Conservation (phyloP, 2,113 vertebrate genomes). For the Erythrocercus mccallii region DNA sequence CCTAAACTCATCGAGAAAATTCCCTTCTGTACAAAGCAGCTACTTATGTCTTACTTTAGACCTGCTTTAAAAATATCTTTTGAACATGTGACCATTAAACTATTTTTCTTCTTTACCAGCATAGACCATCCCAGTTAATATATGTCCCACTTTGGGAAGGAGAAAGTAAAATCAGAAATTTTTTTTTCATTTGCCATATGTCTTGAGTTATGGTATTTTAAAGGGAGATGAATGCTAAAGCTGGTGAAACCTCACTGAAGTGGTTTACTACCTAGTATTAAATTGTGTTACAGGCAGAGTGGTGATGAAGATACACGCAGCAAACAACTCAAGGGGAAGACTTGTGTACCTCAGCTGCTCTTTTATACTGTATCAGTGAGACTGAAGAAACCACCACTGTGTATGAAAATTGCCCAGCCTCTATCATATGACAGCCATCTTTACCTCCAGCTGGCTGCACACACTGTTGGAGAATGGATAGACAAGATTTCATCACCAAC, state of each 20-base stretch:
- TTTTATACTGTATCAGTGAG: background rate
- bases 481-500: background rate
- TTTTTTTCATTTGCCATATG: background rate
- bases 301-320: background rate
- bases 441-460: background rate
- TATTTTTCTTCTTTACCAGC: background rate
- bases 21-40: background rate
- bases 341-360: background rate
- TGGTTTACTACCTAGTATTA: background rate
- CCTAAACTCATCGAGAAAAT: background rate
- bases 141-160: background rate
- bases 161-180: background rate
- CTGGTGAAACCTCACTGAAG: background rate
- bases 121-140: background rate
- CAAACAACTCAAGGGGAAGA: background rate
- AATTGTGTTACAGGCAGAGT: background rate
- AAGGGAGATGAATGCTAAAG: background rate
- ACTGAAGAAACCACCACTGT: background rate
- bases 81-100: background rate
- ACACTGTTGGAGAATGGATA: background rate
- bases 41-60: background rate
- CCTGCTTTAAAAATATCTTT: background rate
- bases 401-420: background rate
- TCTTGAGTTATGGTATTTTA: background rate
- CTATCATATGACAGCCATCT: accelerated